These are phyloP conservation scores for Yponomeuta malinellus DNA, from an alignment of 2,888 invertebrate genomes.

Conservation along the genomic window DNA sequence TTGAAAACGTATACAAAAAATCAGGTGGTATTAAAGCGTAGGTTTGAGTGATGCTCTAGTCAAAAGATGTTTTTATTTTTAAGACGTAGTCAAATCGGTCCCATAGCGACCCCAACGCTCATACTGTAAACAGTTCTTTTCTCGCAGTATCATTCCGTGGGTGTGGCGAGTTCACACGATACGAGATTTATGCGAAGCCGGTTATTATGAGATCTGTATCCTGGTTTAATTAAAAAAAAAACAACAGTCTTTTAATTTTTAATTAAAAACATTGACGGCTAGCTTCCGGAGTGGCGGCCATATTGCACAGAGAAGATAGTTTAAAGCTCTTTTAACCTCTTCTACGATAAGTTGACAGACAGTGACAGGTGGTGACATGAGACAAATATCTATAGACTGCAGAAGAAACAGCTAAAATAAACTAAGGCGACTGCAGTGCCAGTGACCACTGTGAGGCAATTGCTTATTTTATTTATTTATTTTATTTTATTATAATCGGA, in stretches of 20 bases:
- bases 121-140: not conserved
- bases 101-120: not conserved
- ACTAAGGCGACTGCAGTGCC: too few species aligned
- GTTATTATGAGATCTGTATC: slow-evolving; percentile 22
- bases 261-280: slow-evolving; percentile 5
- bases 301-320: not conserved
- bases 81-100: too few species aligned
- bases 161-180: slow-evolving; percentile 64
- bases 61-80: too few species aligned
- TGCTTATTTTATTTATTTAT: too few species aligned
- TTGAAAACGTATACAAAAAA: too few species aligned
- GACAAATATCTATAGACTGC: too few species aligned
- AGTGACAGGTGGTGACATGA: too few species aligned
- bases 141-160: slow-evolving; percentile 26
- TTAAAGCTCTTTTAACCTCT: not conserved
- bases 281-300: slow-evolving; percentile 6
- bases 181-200: slow-evolving; percentile 41
- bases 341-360: not conserved
- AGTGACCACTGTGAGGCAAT: too few species aligned
- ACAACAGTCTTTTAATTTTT: slow-evolving; percentile 7
- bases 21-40: too few species aligned
- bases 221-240: slow-evolving; percentile 10
- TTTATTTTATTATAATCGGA: too few species aligned
- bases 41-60: too few species aligned
- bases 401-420: too few species aligned